phyloP scores from a whole-genome alignment of 2,888 invertebrate genomes.

The Stratiomys singularior region DNA sequence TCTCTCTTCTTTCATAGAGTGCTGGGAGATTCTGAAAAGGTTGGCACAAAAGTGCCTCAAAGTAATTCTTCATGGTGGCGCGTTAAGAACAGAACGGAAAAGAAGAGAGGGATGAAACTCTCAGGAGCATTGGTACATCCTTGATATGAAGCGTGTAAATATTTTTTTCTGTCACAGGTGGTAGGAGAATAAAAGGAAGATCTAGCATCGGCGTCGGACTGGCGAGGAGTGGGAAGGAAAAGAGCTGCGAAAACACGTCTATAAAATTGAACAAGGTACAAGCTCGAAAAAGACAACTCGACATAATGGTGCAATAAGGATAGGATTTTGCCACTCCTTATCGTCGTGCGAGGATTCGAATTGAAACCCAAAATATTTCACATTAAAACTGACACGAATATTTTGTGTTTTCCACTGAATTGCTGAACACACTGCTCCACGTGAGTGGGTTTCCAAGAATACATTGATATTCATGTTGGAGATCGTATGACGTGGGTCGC shows the following conservation, averaged over 20 bases:
- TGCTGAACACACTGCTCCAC: background rate
- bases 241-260: background rate
- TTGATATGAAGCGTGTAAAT: background rate
- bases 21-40: background rate
- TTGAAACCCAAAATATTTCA: background rate
- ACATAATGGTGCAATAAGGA: constrained; percentile 16
- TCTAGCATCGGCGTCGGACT: no score
- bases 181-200: no score
- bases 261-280: constrained; percentile 23
- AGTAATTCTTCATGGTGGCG: background rate
- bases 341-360: background rate
- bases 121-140: background rate
- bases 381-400: background rate
- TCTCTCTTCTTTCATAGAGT: background rate
- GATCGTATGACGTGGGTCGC: background rate
- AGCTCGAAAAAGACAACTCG: background rate
- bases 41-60: constrained; percentile 11
- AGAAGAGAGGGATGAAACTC: background rate
- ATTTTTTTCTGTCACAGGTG: no score
- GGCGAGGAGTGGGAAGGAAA: background rate
- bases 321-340: background rate
- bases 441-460: background rate
- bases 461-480: background rate
- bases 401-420: background rate
- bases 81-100: background rate